phyloP scores from a whole-genome alignment of 1,140 invertebrate genomes.

The Mercenaria mercenaria region DNA sequence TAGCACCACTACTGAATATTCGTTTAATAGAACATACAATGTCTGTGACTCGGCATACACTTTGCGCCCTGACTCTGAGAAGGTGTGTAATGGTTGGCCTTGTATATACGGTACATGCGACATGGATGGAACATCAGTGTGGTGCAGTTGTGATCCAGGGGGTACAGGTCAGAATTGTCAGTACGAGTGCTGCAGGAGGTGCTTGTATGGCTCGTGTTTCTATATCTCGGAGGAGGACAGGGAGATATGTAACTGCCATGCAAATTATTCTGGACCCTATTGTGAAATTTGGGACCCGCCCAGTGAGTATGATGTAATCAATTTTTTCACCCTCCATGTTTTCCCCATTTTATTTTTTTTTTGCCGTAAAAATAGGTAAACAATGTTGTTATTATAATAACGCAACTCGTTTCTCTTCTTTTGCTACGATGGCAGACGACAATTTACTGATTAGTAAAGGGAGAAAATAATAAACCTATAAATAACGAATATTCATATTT shows the following conservation, averaged over 20 bases:
- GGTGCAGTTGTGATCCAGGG: slow-evolving; percentile 28
- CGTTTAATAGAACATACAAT: slow-evolving; percentile 9
- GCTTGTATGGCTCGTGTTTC: slow-evolving; percentile 16
- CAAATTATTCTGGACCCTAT: slow-evolving; percentile 16
- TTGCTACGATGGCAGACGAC: too few relatives aligned
- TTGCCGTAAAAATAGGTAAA: too few relatives aligned
- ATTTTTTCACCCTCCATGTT: too few relatives aligned
- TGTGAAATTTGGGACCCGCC: slow-evolving; percentile 33
- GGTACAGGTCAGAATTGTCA: neutral
- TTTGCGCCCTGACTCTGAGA: neutral
- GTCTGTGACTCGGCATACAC: slow-evolving; percentile 1
- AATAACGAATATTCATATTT: too few relatives aligned
- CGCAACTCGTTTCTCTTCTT: too few relatives aligned
- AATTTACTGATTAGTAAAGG: too few relatives aligned
- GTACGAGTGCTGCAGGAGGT: slow-evolving; percentile 3
- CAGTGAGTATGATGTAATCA: neutral
- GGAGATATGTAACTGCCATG: slow-evolving; percentile 23
- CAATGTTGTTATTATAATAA: too few relatives aligned
- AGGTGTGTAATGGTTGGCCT: neutral
- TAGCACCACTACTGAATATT: neutral
- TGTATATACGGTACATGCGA: neutral
- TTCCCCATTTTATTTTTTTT: too few relatives aligned
- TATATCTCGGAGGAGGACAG: neutral
- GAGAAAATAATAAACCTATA: too few relatives aligned
- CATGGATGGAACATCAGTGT: neutral